A percentile compares a stretch with the other conserved stretches of the same genome.
phyloP scores from a whole-genome alignment of 2,888 invertebrate genomes.

The Andrena bicolor region DNA sequence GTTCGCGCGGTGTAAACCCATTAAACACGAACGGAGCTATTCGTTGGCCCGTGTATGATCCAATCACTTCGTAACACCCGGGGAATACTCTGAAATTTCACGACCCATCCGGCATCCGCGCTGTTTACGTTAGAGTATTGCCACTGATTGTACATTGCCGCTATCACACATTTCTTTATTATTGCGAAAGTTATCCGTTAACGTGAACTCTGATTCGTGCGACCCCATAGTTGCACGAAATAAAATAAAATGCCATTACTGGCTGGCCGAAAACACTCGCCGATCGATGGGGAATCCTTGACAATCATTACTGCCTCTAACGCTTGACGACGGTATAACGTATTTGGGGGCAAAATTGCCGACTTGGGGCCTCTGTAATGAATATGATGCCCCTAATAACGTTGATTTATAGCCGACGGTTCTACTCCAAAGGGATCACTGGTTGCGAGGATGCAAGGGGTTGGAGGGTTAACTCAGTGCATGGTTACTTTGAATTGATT shows the following conservation, averaged over 20 bases:
- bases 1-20: slow-evolving; percentile 65
- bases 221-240: not conserved
- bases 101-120: slow-evolving; percentile 48
- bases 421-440: slow-evolving; percentile 76
- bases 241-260: not conserved
- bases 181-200: slow-evolving; percentile 15
- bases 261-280: not conserved
- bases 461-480: slow-evolving; percentile 77
- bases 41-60: slow-evolving; percentile 65
- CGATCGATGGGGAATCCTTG: slow-evolving; percentile 15
- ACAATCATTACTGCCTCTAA: slow-evolving; percentile 37
- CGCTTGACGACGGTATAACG: slow-evolving; percentile 48
- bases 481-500: slow-evolving; percentile 84
- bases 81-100: slow-evolving; percentile 65
- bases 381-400: slow-evolving; percentile 84
- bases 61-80: slow-evolving; percentile 65
- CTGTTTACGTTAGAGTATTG: slow-evolving; percentile 26
- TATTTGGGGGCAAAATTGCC: slow-evolving; percentile 84
- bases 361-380: slow-evolving; percentile 76
- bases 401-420: slow-evolving; percentile 83
- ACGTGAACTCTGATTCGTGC: not conserved
- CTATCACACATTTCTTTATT: slow-evolving; percentile 2
- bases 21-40: slow-evolving; percentile 64
- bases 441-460: slow-evolving; percentile 62
- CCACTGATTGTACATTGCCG: slow-evolving; percentile 18